Base-by-base conservation (phyloP, 2,797 vertebrate species). In the Antrozous pallidus region DNA sequence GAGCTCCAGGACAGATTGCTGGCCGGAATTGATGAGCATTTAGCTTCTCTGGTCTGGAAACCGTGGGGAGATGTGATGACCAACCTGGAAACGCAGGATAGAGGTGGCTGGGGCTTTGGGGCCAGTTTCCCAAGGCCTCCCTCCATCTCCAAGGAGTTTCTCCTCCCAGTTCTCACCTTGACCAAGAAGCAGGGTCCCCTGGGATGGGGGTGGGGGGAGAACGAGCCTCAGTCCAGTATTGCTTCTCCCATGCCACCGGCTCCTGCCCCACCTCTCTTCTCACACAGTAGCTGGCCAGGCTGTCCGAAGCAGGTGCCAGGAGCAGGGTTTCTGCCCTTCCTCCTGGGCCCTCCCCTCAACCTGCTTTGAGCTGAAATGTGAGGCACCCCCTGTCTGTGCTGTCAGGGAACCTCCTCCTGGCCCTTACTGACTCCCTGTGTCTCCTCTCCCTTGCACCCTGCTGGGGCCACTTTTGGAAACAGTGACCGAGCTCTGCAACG, bases 41-140 rank as follows among this genome's bases (percentile, higher is more conserved):
- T 91, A 0, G 98, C 98, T 1, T 97, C 98, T 18, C 90, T 98
- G 28, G 98, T 98, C 36, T 98, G 98, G 98, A 98, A 97, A 54
- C 98, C 98, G 0, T 98, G 98, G 98, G 98, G 98, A 73, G 98
- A 98, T 61, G 92, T 98, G 22, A 86, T 93, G 49, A 98, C 82
- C 70, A 98, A 98, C 85, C 95, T 67, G 1, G 97, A 98, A 28
- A 98, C 98, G 0, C 98, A 98, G 94, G 96, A 97, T 33, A 97
- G 96, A 97, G 98, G 98, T 98, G 74, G 22, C 58, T 71, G 45
- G 58, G 84, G 49, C 91, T 28, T 45, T 1, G 38, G 40, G 61
- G 63, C 75, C 75, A 31, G 8, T 26, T 36, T 73, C 45, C 81
- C 82, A 26, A 17, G 40, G 4, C 38, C 73, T 17, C 38, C 1